phyloP scores from a whole-genome alignment of 2,113 vertebrate species.

The Acrocephalus kingi region DNA sequence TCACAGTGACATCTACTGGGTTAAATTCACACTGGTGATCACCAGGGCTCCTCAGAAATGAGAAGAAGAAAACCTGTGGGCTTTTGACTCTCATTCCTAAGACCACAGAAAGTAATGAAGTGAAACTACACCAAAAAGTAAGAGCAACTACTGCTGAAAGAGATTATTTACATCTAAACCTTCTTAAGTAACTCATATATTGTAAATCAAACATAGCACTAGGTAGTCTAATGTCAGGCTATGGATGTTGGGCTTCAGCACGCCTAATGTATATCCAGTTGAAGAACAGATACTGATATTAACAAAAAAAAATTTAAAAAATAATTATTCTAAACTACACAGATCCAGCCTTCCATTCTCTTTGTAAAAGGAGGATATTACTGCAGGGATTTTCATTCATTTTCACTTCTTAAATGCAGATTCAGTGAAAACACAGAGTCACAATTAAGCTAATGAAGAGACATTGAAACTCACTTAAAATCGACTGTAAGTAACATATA shows the following conservation, averaged over 20 bases:
- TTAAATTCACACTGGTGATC: background rate
- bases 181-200: background rate
- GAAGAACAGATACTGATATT: background rate
- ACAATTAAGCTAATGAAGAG: constrained; percentile 13
- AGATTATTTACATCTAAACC: background rate
- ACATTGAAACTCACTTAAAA: constrained; percentile 2
- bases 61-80: background rate
- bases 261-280: background rate
- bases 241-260: background rate
- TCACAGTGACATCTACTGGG: constrained; percentile 76
- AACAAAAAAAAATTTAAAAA: background rate
- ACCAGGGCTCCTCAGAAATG: background rate
- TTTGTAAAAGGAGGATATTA: background rate
- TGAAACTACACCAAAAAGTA: background rate
- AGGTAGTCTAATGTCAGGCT: background rate
- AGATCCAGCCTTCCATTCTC: background rate
- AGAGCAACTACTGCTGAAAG: background rate
- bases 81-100: background rate
- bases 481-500: background rate
- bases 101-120: background rate
- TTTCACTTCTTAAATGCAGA: background rate
- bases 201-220: background rate
- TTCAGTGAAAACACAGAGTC: constrained; percentile 9
- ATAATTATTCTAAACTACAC: background rate
- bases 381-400: background rate